A percentile compares a stretch with the other conserved stretches of the same genome.
These are phyloP conservation scores for Halisarca cf. caerulea DNA, from an alignment of 37 sponge, comb jelly and placozoan genomes.

Conservation along the genomic window DNA sequence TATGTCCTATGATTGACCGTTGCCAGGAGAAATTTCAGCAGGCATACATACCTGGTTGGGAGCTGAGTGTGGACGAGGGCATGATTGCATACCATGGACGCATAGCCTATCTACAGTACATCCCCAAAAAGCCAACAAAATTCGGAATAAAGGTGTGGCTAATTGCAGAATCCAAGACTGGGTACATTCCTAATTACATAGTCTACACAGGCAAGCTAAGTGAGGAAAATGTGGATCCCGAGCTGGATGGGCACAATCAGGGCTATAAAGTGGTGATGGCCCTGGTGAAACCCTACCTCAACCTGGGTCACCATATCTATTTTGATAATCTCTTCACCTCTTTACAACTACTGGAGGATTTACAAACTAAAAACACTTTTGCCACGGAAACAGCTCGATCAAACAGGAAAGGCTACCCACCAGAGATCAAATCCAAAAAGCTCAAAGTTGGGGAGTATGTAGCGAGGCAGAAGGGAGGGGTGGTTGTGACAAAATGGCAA, in stretches of 20 bases:
- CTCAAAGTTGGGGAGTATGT: too few relatives aligned
- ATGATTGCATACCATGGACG: slow-evolving; percentile 26
- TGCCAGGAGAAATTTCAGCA: not conserved
- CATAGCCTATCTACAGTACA: too few relatives aligned
- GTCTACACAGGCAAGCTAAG: not conserved
- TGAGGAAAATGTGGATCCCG: too few relatives aligned
- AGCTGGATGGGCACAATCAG: too few relatives aligned
- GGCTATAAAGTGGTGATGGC: not conserved
- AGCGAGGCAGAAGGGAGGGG: too few relatives aligned
- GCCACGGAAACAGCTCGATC: not conserved
- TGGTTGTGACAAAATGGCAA: too few relatives aligned
- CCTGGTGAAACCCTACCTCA: not conserved
- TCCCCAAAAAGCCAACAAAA: slow-evolving; percentile 7
- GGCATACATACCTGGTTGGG: not conserved
- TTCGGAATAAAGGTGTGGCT: not conserved
- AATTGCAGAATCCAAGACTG: not conserved
- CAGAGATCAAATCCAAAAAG: too few relatives aligned
- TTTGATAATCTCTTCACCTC: not conserved
- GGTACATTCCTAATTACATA: not conserved
- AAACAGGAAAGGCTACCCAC: not conserved
- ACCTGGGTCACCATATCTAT: not conserved
- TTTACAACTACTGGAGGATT: not conserved
- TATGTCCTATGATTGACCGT: not conserved
- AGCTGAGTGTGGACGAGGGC: slow-evolving; percentile 16
- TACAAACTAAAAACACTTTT: not conserved